These are phyloP conservation scores for Chaetops frenatus DNA, from an alignment of 2,113 vertebrate genomes.

Conservation along the genomic window DNA sequence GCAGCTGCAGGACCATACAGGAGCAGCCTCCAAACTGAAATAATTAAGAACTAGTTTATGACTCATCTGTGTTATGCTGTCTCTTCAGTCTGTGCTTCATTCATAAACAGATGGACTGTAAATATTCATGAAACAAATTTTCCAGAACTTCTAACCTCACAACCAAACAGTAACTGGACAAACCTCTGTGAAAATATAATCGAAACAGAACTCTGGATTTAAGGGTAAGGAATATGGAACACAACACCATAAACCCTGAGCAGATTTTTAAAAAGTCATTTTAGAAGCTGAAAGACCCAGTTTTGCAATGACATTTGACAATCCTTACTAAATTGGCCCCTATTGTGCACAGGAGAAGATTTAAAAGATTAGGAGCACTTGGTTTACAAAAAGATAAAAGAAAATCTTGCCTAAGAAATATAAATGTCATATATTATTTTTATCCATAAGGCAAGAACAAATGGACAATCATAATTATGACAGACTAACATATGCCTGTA, in stretches of 20 bases:
- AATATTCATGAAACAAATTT: neutral
- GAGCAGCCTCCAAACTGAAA: neutral
- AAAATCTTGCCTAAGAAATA: neutral
- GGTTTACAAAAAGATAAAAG: neutral
- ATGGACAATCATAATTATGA: neutral
- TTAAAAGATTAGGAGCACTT: neutral
- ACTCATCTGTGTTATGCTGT: neutral
- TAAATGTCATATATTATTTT: neutral
- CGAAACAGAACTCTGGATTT: neutral
- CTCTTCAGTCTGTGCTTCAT: neutral
- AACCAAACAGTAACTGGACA: neutral
- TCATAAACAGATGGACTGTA: slow-evolving; percentile 8
- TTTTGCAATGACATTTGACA: neutral
- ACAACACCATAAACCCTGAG: neutral
- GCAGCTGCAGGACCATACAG: neutral
- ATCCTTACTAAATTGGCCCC: neutral
- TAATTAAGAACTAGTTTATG: neutral
- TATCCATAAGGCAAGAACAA: neutral
- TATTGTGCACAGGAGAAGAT: neutral
- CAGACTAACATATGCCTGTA: neutral
- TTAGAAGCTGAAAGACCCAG: neutral
- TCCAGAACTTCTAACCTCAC: neutral
- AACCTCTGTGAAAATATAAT: neutral
- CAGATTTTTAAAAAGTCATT: neutral
- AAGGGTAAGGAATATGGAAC: neutral